Evolutionary conservation across 1,140 invertebrate genomes (phyloP).

Genomic region (Pseudomyrmex dendroicus): DNA sequence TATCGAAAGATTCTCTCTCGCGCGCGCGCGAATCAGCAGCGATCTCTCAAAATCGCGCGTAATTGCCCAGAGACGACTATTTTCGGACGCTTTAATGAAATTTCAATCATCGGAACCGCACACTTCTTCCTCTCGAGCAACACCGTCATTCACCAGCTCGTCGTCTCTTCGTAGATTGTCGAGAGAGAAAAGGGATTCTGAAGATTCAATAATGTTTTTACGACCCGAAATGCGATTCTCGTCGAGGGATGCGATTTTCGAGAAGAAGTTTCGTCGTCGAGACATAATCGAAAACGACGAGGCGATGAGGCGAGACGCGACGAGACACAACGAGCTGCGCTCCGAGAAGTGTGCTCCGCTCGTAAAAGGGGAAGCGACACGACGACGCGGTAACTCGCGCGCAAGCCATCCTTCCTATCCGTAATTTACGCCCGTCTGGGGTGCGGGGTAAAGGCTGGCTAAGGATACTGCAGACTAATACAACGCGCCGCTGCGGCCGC

Average conservation of each 20-base stretch:
- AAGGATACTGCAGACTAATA: slow-evolving; percentile 63
- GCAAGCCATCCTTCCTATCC: slow-evolving; percentile 23
- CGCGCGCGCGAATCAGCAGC: neutral
- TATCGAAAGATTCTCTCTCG: neutral
- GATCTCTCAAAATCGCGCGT: slow-evolving; percentile 7
- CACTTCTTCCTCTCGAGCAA: neutral
- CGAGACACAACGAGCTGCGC: neutral
- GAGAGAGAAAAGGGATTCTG: slow-evolving; percentile 1
- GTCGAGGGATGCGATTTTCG: slow-evolving; percentile 38
- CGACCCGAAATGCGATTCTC: slow-evolving; percentile 38
- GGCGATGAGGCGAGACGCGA: neutral
- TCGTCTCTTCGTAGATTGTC: slow-evolving; percentile 17
- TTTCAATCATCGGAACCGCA: slow-evolving; percentile 1
- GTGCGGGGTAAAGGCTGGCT: slow-evolving; percentile 19
- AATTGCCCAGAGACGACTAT: slow-evolving; percentile 9
- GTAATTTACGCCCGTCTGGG: slow-evolving; percentile 64
- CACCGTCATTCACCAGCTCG: slow-evolving; percentile 33
- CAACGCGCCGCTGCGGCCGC: slow-evolving; percentile 33
- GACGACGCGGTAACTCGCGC: neutral
- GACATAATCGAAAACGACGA: slow-evolving; percentile 13
- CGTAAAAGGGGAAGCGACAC: slow-evolving; percentile 40
- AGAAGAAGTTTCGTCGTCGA: slow-evolving; percentile 34
- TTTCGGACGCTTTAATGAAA: slow-evolving; percentile 26
- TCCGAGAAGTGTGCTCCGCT: slow-evolving; percentile 10
- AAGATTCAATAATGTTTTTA: slow-evolving; percentile 58